These are phyloP conservation scores for Lepidocolaptes lacrymiger DNA, from an alignment of 2,797 vertebrate genomes.

Conservation along the genomic window DNA sequence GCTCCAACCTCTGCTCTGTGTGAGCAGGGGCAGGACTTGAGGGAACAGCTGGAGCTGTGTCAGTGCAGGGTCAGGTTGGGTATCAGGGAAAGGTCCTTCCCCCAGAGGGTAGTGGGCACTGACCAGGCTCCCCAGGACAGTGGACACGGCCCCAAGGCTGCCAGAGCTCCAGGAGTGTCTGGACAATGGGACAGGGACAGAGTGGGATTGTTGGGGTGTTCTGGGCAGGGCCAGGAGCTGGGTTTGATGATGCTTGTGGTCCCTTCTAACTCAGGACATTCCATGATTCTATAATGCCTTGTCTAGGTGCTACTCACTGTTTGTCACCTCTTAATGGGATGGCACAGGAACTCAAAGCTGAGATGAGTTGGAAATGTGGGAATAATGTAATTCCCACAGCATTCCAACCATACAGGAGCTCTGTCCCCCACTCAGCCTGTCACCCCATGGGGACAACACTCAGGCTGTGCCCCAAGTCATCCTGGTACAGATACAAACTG, in stretches of 20 bases:
- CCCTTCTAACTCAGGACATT: background rate
- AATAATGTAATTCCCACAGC: background rate
- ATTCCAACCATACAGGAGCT: background rate
- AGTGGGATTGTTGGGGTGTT: background rate
- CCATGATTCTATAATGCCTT: fast-evolving
- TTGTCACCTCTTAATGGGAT: background rate
- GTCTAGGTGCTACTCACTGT: no score
- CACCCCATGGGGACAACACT: fast-evolving
- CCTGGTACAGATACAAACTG: fast-evolving
- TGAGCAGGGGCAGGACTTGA: background rate
- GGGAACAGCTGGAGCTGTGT: background rate
- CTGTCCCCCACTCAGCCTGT: fast-evolving
- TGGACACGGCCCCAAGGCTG: fast-evolving
- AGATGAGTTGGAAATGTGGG: background rate
- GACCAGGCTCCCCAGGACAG: background rate
- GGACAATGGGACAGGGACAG: background rate
- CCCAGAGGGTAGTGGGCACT: background rate
- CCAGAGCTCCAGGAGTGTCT: background rate
- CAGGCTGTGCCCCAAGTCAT: background rate
- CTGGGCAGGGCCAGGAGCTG: background rate
- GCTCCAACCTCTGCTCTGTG: background rate
- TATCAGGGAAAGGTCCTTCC: background rate
- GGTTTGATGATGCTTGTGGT: background rate
- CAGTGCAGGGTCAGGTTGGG: background rate
- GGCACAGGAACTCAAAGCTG: background rate